Percentiles rank a stretch among this genome's conserved stretches.
Conservation (phyloP, 2,113 vertebrate genomes). For the Gasterosteus aculeatus region DNA sequence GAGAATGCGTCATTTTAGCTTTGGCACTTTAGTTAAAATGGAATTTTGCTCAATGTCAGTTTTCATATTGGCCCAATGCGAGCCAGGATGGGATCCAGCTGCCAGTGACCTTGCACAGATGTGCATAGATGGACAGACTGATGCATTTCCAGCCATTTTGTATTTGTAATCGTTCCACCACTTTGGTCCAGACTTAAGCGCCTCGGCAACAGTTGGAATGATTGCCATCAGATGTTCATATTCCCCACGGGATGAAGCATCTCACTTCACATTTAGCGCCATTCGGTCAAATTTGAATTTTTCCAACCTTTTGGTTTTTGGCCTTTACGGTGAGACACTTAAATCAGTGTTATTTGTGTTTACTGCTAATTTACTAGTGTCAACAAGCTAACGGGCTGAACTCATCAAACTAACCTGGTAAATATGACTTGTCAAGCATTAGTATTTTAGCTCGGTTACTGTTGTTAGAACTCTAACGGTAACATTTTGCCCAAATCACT, state of each 20-base stretch:
- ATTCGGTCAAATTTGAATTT: neutral
- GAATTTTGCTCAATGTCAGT: constrained; percentile 47
- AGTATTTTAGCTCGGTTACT: neutral
- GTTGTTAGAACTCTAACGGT: neutral
- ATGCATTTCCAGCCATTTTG: neutral
- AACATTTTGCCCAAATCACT: neutral
- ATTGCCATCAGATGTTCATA: neutral
- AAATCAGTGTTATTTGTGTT: neutral
- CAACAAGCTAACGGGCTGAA: neutral
- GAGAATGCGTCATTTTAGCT: constrained; percentile 53
- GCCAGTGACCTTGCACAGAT: neutral
- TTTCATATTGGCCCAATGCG: neutral
- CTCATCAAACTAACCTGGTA: neutral
- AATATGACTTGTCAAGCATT: neutral
- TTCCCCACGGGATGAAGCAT: neutral
- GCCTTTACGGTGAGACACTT: neutral
- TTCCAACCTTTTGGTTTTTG: neutral
- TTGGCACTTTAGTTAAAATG: constrained; percentile 60
- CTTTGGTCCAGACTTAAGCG: neutral
- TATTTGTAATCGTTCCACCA: neutral
- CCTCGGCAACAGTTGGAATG: neutral
- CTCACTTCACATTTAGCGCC: neutral
- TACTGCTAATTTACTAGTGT: neutral
- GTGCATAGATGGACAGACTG: neutral
- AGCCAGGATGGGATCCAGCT: neutral